Evolutionary conservation across 1,140 invertebrate genomes (phyloP).

Genomic region (Megathymus violae): DNA sequence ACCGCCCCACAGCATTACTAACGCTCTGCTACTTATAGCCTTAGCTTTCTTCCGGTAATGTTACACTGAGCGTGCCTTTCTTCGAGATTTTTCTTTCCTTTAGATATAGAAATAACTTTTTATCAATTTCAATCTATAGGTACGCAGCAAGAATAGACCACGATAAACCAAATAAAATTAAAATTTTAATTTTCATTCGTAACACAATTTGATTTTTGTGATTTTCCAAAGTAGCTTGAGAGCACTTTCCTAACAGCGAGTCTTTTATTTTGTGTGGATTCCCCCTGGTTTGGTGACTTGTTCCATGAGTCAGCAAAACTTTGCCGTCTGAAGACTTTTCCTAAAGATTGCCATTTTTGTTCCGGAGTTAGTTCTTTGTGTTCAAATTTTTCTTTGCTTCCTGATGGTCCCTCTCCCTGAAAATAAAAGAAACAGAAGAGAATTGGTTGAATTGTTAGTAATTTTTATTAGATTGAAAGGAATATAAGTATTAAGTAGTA

Average conservation of each 20-base stretch:
- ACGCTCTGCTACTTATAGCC: no score
- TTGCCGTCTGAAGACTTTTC: constrained; percentile 76
- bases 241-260: constrained; percentile 71
- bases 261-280: constrained; percentile 63
- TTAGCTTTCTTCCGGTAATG: no score
- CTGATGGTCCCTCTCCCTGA: constrained; percentile 69
- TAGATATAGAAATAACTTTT: no score
- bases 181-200: constrained; percentile 41
- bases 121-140: no score
- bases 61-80: no score
- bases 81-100: no score
- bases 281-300: constrained; percentile 59
- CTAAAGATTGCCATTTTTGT: constrained; percentile 78
- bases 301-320: constrained; percentile 67
- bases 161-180: not conserved
- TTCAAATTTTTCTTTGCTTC: constrained; percentile 64
- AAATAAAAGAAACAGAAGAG: constrained; percentile 45
- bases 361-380: constrained; percentile 66
- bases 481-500: no score
- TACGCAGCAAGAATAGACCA: not conserved
- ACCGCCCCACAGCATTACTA: no score
- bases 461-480: no score
- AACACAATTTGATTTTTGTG: constrained; percentile 49
- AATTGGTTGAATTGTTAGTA: no score
- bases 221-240: constrained; percentile 57